phyloP scores from a whole-genome alignment of 2,113 vertebrate species.

The Sinosuthora webbiana region DNA sequence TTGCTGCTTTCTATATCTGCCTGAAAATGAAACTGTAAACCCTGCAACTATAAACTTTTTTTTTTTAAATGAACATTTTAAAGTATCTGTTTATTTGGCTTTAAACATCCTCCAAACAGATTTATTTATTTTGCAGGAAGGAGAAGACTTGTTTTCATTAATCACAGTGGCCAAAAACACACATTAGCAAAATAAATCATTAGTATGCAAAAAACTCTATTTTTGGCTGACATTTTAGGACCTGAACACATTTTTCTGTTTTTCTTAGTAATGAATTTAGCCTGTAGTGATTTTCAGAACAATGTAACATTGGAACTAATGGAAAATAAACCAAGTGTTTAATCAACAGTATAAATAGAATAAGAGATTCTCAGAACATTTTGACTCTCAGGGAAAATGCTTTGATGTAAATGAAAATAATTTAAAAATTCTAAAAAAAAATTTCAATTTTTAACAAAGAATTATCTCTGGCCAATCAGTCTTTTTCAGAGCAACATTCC shows the following conservation, averaged over 20 bases:
- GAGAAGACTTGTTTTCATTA: constrained; percentile 16
- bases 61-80: background rate
- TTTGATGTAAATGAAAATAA: background rate
- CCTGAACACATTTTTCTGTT: background rate
- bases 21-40: constrained; percentile 3
- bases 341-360: background rate
- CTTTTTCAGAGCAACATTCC: background rate
- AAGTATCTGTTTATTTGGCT: constrained; percentile 47
- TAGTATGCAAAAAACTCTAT: constrained; percentile 3
- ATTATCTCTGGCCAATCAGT: background rate
- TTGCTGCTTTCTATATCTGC: background rate
- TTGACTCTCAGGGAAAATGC: background rate
- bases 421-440: background rate
- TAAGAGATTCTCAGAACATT: background rate
- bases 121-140: constrained; percentile 52
- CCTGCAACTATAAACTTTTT: background rate
- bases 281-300: background rate
- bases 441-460: background rate
- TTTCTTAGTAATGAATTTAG: background rate
- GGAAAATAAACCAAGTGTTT: constrained; percentile 3
- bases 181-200: constrained; percentile 44
- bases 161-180: background rate
- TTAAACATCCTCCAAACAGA: constrained; percentile 37
- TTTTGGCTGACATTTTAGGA: constrained; percentile 37
- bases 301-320: background rate